Base-by-base conservation (phyloP, 1,140 invertebrate species). In the Dinothrombium tinctorium region DNA sequence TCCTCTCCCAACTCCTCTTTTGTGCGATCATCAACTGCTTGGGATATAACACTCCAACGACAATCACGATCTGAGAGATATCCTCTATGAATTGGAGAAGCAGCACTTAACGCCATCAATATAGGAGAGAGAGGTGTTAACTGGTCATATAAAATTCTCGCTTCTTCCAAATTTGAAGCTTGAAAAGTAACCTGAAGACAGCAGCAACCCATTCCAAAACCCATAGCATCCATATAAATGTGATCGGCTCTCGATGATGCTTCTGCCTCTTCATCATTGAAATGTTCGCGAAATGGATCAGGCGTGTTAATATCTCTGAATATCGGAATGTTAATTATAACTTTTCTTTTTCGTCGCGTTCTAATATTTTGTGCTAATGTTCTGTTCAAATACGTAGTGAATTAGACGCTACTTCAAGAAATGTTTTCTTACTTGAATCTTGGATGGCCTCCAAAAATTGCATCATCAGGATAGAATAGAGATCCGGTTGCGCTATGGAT, bases 171-270 rank as follows among this genome's bases (percentile, higher is more conserved):
- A 56, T 94, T 94, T 58, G 86, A 94, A 0, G 94, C 89, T 64
- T 92, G 80, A 59, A 89, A 92, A 23, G 83, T 89, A 19, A 90
- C 63, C 59, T 99, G 94, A 8, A 99, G 65, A 58, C 92, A 98
- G 53, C 81, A 94, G 55, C 82, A 90, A 24, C 92, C 92, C 94
- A 98, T 98, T 29, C 94, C 94, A 60, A 98, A 98, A 24, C 86
- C 90, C 89, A 98, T 98, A 1, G 86, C 81, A 59, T 99, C 92
- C 74, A 98, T 75, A 51, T 92, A 86, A 43, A 96, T 74, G 54
- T 84, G 79, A 63, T 90, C 74, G 2, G 74, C 72, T 49, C 69
- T 61, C 2, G 73, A 70, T n/a, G 69, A 70, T 31, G 60, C 63
- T 14, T 51, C 62, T 55, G 57, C 67, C 42, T 69, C 70, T 17